These are phyloP conservation scores for Drosophila hawaiiensis DNA, from an alignment of 2,888 invertebrate species.

Conservation along the genomic window DNA sequence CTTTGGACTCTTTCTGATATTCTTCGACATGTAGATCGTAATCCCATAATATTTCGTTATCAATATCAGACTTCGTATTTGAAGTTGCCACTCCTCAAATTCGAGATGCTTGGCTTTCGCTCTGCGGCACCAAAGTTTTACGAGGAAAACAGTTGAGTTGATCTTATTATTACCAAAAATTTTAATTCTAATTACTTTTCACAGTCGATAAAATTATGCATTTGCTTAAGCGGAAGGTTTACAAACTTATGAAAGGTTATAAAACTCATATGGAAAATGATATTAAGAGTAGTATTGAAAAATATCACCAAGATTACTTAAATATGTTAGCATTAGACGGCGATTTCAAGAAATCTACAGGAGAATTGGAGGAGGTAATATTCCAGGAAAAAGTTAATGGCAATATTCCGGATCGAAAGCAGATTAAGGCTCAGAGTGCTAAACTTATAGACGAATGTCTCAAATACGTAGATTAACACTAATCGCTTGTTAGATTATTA, in stretches of 20 bases:
- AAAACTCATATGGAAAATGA: conserved; percentile 25
- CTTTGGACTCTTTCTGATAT: conserved; percentile 82
- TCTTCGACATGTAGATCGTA: conserved; percentile 75
- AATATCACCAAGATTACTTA: conserved; percentile 71
- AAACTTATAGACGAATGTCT: conserved; percentile 79
- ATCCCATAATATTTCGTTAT: conserved; percentile 45
- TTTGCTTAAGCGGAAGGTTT: conserved; percentile 71
- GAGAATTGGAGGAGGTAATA: conserved; percentile 51
- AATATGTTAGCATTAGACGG: neutral
- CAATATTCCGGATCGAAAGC: conserved; percentile 78
- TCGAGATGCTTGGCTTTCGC: conserved; percentile 72
- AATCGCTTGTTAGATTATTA: neutral
- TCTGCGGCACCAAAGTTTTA: conserved; percentile 74
- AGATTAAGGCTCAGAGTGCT: conserved; percentile 81
- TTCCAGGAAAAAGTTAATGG: conserved; percentile 62
- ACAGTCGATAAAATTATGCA: conserved; percentile 74
- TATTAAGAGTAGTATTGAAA: conserved; percentile 19
- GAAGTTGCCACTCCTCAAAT: conserved; percentile 82
- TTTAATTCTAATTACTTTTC: neutral
- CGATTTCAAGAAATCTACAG: neutral
- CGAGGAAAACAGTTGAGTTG: conserved; percentile 78
- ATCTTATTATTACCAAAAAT: no score
- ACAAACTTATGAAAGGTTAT: conserved; percentile 68
- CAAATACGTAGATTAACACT: neutral
- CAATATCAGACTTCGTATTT: conserved; percentile 78